Percentiles rank a stretch among this genome's conserved stretches.
Evolutionary conservation across 2,888 invertebrate species (phyloP).

Genomic region (Drosophila barbarae): DNA sequence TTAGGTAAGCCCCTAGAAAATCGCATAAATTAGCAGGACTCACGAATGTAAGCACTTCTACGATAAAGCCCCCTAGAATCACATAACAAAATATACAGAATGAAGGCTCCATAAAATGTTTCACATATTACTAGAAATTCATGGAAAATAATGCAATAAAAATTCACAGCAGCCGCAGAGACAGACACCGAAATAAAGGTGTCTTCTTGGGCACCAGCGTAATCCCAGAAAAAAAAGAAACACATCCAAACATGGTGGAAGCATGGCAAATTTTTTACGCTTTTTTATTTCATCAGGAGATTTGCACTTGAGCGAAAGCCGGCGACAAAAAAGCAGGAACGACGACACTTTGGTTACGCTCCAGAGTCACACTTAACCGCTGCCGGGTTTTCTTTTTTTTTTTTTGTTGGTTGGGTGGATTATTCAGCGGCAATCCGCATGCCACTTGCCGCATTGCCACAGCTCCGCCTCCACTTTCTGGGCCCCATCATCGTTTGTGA

Average conservation of each 20-base stretch:
- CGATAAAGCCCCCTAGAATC: conserved; percentile 8
- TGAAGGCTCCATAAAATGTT: conserved; percentile 34
- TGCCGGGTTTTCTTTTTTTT: conserved; percentile 3
- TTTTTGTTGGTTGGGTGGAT: conserved; percentile 50
- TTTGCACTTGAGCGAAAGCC: conserved; percentile 66
- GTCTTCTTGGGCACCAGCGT: conserved; percentile 19
- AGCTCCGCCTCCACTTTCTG: conserved; percentile 11
- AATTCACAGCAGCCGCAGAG: conserved; percentile 75
- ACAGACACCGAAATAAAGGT: conserved; percentile 21
- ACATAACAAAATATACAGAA: background rate
- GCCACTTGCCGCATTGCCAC: conserved; percentile 52
- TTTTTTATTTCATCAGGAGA: conserved; percentile 72
- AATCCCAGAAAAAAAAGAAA: conserved; percentile 16
- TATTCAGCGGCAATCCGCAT: conserved; percentile 62
- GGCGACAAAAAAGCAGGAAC: conserved; percentile 25
- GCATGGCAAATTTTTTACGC: conserved; percentile 57
- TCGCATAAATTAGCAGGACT: conserved; percentile 56
- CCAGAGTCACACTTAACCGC: conserved; percentile 54
- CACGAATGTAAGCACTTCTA: background rate
- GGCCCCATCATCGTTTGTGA: conserved; percentile 57
- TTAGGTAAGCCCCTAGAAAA: conserved; percentile 34
- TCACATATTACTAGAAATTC: conserved; percentile 76
- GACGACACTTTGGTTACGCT: conserved; percentile 71
- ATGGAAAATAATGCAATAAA: conserved; percentile 77
- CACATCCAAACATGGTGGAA: conserved; percentile 18